These are phyloP conservation scores for Siderastrea siderea DNA, from an alignment of 92 coral and sea anemone genomes.

Conservation along the genomic window DNA sequence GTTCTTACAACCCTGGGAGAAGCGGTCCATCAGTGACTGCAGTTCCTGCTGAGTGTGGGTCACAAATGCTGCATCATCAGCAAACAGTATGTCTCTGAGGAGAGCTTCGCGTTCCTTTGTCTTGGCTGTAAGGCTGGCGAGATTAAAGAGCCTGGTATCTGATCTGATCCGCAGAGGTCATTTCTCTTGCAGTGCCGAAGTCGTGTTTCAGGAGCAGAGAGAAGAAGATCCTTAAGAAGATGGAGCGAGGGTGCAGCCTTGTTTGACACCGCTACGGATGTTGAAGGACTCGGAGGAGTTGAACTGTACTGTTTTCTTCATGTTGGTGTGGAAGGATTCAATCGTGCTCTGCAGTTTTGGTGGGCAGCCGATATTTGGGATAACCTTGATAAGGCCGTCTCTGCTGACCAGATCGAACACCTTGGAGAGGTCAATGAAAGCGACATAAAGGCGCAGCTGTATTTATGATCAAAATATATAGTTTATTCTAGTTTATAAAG, in stretches of 20 bases:
- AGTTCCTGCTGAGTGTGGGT: slow-evolving; percentile 34
- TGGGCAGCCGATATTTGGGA: slow-evolving; percentile 52
- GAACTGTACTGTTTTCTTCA: background rate
- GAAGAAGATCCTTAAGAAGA: slow-evolving; percentile 43
- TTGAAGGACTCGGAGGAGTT: slow-evolving; percentile 38
- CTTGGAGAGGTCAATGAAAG: slow-evolving; percentile 49
- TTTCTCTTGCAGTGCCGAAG: background rate
- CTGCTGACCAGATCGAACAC: slow-evolving; percentile 54
- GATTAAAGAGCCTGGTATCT: slow-evolving; percentile 36
- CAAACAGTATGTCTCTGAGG: slow-evolving; percentile 44
- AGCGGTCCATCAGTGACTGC: slow-evolving; percentile 28
- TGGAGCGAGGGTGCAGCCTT: slow-evolving; percentile 55
- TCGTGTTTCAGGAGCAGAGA: slow-evolving; percentile 39
- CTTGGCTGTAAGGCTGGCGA: slow-evolving; percentile 37
- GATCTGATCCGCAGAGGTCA: slow-evolving; percentile 34
- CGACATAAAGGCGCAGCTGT: slow-evolving; percentile 36
- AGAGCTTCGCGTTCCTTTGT: slow-evolving; percentile 21
- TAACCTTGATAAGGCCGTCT: slow-evolving; percentile 12
- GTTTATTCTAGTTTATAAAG: too few relatives aligned
- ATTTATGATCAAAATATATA: too few relatives aligned
- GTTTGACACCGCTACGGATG: slow-evolving; percentile 37
- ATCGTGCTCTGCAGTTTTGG: slow-evolving; percentile 43
- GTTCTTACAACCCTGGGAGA: slow-evolving; percentile 31
- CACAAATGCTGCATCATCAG: slow-evolving; percentile 44
- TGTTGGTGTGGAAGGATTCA: slow-evolving; percentile 43